phyloP scores from a whole-genome alignment of 2,113 vertebrate species.

The Laticauda laticaudata region DNA sequence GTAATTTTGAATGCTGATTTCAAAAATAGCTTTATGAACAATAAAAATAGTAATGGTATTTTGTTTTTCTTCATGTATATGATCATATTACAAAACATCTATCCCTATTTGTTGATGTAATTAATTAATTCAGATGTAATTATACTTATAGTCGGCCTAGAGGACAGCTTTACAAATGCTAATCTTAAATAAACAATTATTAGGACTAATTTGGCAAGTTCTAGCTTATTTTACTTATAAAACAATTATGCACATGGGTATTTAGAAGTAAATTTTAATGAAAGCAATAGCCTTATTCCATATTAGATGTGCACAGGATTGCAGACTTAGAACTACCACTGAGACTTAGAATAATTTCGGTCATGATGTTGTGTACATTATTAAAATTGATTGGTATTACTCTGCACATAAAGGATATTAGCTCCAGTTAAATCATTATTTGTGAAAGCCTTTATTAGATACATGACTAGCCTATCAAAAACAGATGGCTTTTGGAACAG shows the following conservation, averaged over 20 bases:
- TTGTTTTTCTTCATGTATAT: background rate
- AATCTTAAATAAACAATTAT: background rate
- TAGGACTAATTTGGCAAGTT: background rate
- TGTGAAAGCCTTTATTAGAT: background rate
- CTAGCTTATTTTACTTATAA: background rate
- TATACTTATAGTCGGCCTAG: background rate
- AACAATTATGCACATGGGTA: background rate
- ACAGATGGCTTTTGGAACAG: background rate
- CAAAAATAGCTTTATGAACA: background rate
- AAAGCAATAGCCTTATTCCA: background rate
- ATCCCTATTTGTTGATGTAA: background rate
- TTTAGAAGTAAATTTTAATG: background rate
- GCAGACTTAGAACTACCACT: background rate
- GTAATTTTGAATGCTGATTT: constrained; percentile 4
- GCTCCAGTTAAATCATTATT: constrained; percentile 9
- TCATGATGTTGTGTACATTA: background rate
- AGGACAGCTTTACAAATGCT: background rate
- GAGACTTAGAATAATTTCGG: background rate
- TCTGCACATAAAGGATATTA: background rate
- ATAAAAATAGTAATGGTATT: background rate
- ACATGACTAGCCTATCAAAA: background rate
- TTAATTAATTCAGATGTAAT: background rate
- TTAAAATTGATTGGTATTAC: background rate
- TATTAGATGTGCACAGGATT: background rate
- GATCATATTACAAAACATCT: background rate